Base-by-base conservation (phyloP, 2,113 vertebrate species). In the Hypocryptadius cinnamomeus region DNA sequence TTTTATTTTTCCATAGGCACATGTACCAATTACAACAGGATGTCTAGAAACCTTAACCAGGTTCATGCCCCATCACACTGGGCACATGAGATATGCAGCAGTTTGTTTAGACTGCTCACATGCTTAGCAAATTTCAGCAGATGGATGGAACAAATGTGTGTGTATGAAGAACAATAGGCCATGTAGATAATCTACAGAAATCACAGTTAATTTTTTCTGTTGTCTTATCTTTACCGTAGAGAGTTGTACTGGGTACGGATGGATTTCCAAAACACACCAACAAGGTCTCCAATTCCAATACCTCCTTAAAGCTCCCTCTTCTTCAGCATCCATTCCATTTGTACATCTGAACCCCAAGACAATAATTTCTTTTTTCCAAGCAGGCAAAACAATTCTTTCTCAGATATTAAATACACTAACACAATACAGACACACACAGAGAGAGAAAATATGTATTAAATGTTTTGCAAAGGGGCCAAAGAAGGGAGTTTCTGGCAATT, bases 401-500 rank as follows among this genome's bases (percentile, higher is more conserved):
- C 44, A 91, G 45, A 33, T 72, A 28, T 47, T 33, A 90, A 79
- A 71, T 44, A 74, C 5, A 65, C 35, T 77, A 91, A 50, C 53
- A 39, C 40, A 33, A 77, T 66, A 68, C 16, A 72, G 39, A 61
- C 5, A 64, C 10, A 73, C 7, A 65, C 1, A 87, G 3, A 78
- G 23, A 74, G 53, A 82, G 31, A 87, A 64, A 91, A 87, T 37
- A 79, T 44, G 44, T 48, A 72, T 64, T 35, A 51, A 84, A 40
- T 5, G 7, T 91, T 89, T 59, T 91, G 68, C 73, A 60, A 85
- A 83, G 71, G 4, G 70, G 69, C 64, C 83, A 93, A 71, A 87
- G 64, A 80, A 92, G 64, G 72, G 74, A 87, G 48, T 92, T 89
- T 89, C 66, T 91, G 81, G 73, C 92, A 89, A 82, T 83, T 82